Evolutionary conservation across 2,888 invertebrate genomes (phyloP).

Genomic region (Athalia circularis): DNA sequence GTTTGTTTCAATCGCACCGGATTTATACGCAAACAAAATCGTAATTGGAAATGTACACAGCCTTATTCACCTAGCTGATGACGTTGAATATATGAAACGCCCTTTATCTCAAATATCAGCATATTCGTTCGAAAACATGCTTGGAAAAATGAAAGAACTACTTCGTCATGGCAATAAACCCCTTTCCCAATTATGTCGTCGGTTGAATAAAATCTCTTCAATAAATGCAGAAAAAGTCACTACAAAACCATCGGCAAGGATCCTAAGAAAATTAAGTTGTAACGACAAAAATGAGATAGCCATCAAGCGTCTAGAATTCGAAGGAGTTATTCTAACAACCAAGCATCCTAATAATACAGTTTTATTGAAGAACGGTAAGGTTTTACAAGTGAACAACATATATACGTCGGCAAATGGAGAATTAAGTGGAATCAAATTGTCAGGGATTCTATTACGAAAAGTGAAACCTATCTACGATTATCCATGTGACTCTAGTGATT

Average conservation of each 20-base stretch:
- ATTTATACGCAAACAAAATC: too few relatives aligned
- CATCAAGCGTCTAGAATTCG: conserved; percentile 34
- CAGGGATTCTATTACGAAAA: conserved; percentile 26
- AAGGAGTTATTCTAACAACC: conserved; percentile 23
- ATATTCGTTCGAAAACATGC: conserved; percentile 42
- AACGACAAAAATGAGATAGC: neutral
- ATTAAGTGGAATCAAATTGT: conserved; percentile 20
- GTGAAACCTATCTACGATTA: conserved; percentile 43
- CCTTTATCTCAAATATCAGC: conserved; percentile 27
- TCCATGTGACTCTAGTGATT: conserved; percentile 47
- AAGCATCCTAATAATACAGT: conserved; percentile 42
- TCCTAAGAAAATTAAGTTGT: neutral
- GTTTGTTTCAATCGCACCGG: too few relatives aligned
- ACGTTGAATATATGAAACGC: conserved; percentile 39
- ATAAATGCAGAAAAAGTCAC: neutral
- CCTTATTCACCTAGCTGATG: conserved; percentile 38
- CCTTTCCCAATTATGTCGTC: conserved; percentile 34
- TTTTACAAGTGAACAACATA: conserved; percentile 42
- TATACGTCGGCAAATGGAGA: conserved; percentile 14
- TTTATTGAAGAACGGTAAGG: conserved; percentile 27
- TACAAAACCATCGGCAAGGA: neutral
- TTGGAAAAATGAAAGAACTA: conserved; percentile 45
- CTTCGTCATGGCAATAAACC: conserved; percentile 25
- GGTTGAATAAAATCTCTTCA: conserved; percentile 10
- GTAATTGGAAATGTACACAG: conserved; percentile 44